Evolutionary conservation across 35 echinoderm and acorn worm genomes (phyloP).

Genomic region (Lytechinus pictus): DNA sequence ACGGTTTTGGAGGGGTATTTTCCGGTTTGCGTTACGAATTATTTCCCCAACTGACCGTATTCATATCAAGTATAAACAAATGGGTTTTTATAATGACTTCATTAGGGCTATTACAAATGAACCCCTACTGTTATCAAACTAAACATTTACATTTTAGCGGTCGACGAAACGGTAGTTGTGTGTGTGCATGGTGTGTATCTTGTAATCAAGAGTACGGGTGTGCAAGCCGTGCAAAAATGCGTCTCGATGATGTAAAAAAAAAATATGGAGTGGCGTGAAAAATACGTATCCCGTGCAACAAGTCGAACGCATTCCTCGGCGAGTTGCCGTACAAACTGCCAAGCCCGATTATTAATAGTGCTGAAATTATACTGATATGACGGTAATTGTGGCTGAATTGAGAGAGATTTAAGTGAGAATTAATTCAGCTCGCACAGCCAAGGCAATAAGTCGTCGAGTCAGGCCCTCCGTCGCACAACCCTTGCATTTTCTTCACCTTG

Average conservation of each 20-base stretch:
- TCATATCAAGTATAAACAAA: slow-evolving; percentile 14
- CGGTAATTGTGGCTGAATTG: neutral
- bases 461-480: neutral
- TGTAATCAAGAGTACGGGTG: neutral
- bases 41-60: neutral
- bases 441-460: too few species aligned
- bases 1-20: neutral
- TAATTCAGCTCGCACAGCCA: neutral
- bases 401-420: neutral
- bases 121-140: neutral
- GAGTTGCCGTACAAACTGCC: neutral
- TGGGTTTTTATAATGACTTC: neutral
- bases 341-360: neutral
- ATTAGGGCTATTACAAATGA: slow-evolving; percentile 1
- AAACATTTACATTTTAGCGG: neutral
- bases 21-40: neutral
- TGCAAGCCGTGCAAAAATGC: neutral
- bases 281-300: neutral
- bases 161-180: neutral
- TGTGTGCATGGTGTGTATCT: neutral
- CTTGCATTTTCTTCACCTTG: neutral
- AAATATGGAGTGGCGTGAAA: neutral
- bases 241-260: neutral
- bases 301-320: neutral
- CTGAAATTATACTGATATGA: neutral